phyloP scores from a whole-genome alignment of 2,888 invertebrate species.

The Phoenoteleia sp. region DNA sequence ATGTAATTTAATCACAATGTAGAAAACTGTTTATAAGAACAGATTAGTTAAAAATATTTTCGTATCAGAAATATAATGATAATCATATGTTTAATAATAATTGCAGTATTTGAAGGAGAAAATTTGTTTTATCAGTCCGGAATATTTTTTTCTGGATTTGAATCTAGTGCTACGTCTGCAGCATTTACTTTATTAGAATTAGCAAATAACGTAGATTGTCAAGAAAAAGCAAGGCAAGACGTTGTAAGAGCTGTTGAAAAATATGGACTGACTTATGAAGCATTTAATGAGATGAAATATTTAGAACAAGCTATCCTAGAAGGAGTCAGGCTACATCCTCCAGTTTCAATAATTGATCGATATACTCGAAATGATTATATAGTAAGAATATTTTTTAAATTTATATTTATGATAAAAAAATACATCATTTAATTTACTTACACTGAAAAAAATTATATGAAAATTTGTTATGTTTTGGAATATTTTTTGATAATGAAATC shows the following conservation, averaged over 20 bases:
- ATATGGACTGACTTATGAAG: conserved; percentile 81
- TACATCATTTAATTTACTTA: no score
- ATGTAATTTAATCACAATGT: no score
- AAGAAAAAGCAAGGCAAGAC: conserved; percentile 78
- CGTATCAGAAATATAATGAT: no score
- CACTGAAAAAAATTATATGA: no score
- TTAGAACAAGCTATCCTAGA: conserved; percentile 81
- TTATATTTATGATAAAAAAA: no score
- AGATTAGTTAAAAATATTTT: no score
- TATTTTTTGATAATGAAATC: no score
- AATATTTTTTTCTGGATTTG: conserved; percentile 84
- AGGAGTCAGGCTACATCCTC: conserved; percentile 82
- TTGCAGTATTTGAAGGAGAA: conserved; percentile 82
- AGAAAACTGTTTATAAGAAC: no score
- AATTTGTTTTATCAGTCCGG: conserved; percentile 83
- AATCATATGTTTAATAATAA: no score
- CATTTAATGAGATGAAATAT: conserved; percentile 83
- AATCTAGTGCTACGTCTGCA: conserved; percentile 81
- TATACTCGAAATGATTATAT: conserved; percentile 80
- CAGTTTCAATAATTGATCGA: conserved; percentile 83
- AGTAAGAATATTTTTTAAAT: conserved; percentile 75
- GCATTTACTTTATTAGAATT: conserved; percentile 82
- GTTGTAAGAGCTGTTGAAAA: conserved; percentile 78
- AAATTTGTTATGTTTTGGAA: no score
- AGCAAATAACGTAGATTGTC: conserved; percentile 74